These are phyloP conservation scores for Periparus ater DNA, from an alignment of 2,797 vertebrate genomes.

Conservation along the genomic window DNA sequence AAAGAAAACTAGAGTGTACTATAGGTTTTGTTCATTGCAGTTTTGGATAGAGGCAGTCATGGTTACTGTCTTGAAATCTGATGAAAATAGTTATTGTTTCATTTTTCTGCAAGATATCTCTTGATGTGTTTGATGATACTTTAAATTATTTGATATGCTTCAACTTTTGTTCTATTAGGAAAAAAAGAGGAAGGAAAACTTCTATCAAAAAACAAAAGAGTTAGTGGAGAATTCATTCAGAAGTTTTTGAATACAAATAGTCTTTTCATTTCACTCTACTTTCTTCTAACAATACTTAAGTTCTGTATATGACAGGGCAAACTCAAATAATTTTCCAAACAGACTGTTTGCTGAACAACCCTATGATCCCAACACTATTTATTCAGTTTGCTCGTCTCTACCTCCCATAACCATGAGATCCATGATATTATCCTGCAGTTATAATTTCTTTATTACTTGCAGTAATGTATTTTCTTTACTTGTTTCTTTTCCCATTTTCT, in stretches of 20 bases:
- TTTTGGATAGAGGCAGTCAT: neutral
- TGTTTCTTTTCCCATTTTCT: neutral
- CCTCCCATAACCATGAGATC: neutral
- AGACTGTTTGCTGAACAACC: neutral
- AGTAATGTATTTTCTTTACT: neutral
- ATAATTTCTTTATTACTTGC: neutral
- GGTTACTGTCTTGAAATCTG: neutral
- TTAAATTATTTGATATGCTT: neutral
- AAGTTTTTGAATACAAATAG: neutral
- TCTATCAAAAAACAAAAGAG: neutral
- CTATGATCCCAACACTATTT: neutral
- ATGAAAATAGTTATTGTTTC: neutral
- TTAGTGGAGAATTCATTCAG: neutral
- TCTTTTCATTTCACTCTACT: neutral
- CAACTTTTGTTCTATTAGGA: neutral
- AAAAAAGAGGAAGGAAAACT: neutral
- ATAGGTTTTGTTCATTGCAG: neutral
- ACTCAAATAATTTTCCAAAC: neutral
- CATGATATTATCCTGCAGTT: neutral
- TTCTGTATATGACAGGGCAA: neutral
- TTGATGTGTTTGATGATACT: neutral
- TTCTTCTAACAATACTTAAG: neutral
- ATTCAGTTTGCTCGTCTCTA: neutral
- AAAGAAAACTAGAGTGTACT: neutral
- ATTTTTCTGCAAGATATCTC: neutral